Evolutionary conservation across 2,797 vertebrate species (phyloP), one percentile per base, ranked within the genome.

Genomic region (Meriones psammophilus): DNA sequence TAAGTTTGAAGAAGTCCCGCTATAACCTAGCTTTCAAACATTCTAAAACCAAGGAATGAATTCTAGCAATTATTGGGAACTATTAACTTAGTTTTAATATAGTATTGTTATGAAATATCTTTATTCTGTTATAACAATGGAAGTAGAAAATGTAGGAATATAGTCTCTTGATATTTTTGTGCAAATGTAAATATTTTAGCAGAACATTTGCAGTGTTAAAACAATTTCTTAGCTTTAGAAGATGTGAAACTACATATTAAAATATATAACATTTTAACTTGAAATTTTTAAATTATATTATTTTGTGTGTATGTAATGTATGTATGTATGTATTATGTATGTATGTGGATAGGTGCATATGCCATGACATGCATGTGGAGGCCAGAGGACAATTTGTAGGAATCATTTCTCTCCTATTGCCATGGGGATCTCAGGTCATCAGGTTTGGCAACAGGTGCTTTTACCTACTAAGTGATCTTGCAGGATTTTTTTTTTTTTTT

Each of bases 161-260:
- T 36, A 66, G n/a, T 46, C 28, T 80, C 69, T 88, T 60, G 60
- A 85, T 92, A 86, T 86, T 60, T 42, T 68, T 85, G 26, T 80
- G 89, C 77, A 86, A 85, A 91, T 93, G 46, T 26, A 86, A 20
- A 91, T 60, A 68, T 81, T 93, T 36, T 46, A 91, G 68, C 14
- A 87, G 60, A 94, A 87, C 24, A 81, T 30, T 7, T 68, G 1
- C 39, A 94, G 8, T 73, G 33, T 89, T 95, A 95, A 92, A 30
- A 22, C 7, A 86, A 36, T 84, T 92, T 92, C 89, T 87, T 87
- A 92, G 42, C 42, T 97, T 89, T 91, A 83, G 71, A 94, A 86
- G n/a, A 93, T 77, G 76, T 95, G 88, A 92, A 85, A 77, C 64
- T 54, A 86, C 88, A 60, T 83, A 93, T 91, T 24, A 97, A 95